Percentiles rank a stretch among this genome's conserved stretches.
These are phyloP conservation scores for Malachius bipustulatus DNA, from an alignment of 2,888 invertebrate genomes.

Conservation along the genomic window DNA sequence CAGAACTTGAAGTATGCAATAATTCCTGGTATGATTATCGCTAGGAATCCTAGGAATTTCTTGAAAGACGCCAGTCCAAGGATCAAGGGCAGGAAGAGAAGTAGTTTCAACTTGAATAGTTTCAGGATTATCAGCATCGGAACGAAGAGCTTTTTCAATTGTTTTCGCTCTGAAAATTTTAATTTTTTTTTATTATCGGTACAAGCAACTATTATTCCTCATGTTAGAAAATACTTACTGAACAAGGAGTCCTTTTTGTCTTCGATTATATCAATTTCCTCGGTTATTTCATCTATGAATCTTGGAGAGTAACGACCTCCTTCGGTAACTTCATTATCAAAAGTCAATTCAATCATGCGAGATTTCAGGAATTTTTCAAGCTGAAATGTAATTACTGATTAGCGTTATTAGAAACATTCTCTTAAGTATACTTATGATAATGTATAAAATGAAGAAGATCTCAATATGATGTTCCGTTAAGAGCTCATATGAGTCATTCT, in stretches of 20 bases:
- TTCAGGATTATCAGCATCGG: slow-evolving; percentile 71
- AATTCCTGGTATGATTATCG: slow-evolving; percentile 65
- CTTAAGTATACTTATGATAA: too few relatives aligned
- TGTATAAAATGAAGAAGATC: too few relatives aligned
- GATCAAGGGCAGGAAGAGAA: slow-evolving; percentile 71
- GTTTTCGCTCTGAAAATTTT: slow-evolving; percentile 55
- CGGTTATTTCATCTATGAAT: slow-evolving; percentile 72
- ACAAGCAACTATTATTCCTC: slow-evolving; percentile 2
- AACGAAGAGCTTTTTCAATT: slow-evolving; percentile 70
- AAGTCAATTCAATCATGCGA: slow-evolving; percentile 59
- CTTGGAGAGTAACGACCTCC: slow-evolving; percentile 64
- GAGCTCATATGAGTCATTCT: too few relatives aligned
- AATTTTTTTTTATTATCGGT: slow-evolving; percentile 8
- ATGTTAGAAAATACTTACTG: slow-evolving; percentile 48
- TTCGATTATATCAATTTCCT: slow-evolving; percentile 71
- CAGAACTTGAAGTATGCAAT: slow-evolving; percentile 79
- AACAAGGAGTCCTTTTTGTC: slow-evolving; percentile 69
- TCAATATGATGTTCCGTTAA: too few relatives aligned
- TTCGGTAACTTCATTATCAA: slow-evolving; percentile 65
- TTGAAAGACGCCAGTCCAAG: slow-evolving; percentile 75
- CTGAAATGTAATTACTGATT: slow-evolving; percentile 28
- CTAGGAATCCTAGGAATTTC: slow-evolving; percentile 69
- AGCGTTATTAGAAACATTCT: too few relatives aligned
- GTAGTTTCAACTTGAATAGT: slow-evolving; percentile 70
- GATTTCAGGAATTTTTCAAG: slow-evolving; percentile 61